Conservation (phyloP, 1,140 invertebrate species). For the Drosophila oshimai region DNA sequence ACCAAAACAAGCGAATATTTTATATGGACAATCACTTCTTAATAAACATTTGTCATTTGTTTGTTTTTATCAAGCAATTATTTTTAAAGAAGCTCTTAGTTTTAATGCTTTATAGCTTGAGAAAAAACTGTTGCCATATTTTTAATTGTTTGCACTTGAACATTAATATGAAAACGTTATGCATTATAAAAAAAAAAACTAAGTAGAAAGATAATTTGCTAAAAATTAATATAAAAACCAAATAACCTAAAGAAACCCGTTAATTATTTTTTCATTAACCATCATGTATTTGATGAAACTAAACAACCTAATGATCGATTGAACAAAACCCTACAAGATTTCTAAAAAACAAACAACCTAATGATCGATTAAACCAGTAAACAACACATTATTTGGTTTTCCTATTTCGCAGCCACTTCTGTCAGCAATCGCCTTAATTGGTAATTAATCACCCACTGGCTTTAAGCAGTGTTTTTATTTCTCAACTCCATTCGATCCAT, state of each 20-base stretch:
- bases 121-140: no score
- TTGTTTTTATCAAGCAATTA: no score
- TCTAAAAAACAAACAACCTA: background rate
- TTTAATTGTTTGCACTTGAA: no score
- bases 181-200: background rate
- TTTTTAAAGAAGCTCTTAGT: no score
- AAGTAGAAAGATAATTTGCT: background rate
- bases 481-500: background rate
- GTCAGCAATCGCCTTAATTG: background rate
- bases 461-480: background rate
- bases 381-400: background rate
- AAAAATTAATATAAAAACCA: background rate
- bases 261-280: background rate
- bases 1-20: no score
- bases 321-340: background rate
- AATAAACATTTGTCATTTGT: no score
- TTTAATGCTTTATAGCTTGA: no score
- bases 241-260: background rate
- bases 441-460: slow-evolving; percentile 24
- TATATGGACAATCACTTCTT: no score
- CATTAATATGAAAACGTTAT: no score
- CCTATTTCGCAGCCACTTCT: background rate
- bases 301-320: slow-evolving; percentile 3
- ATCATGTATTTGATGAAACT: background rate
- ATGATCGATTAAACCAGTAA: background rate